Evolutionary conservation across 1,140 invertebrate species (phyloP).

Genomic region (Linepithema humile): DNA sequence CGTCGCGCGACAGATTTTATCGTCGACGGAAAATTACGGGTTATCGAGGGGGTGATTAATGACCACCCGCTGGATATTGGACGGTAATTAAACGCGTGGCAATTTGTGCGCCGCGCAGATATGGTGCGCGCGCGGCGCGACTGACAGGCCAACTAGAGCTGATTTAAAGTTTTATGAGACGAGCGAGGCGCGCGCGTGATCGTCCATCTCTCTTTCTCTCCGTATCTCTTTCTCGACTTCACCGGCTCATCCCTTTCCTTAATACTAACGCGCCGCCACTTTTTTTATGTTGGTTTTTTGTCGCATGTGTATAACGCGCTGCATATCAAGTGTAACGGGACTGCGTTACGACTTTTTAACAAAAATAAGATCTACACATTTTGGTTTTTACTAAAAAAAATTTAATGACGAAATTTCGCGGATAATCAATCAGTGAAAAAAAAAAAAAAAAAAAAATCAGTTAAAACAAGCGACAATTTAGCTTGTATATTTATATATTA

Average conservation of each 20-base stretch:
- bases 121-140: slow-evolving; percentile 67
- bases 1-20: slow-evolving; percentile 72
- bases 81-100: slow-evolving; percentile 79
- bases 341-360: slow-evolving; percentile 18
- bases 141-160: slow-evolving; percentile 69
- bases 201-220: not conserved
- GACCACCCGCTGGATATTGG: slow-evolving; percentile 67
- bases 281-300: slow-evolving; percentile 27
- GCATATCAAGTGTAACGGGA: slow-evolving; percentile 34
- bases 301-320: slow-evolving; percentile 11
- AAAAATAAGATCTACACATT: not conserved
- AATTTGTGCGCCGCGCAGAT: slow-evolving; percentile 73
- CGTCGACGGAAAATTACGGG: slow-evolving; percentile 70
- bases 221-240: not conserved
- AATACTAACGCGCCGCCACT: slow-evolving; percentile 7
- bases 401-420: too few species aligned
- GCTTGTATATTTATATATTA: too few species aligned
- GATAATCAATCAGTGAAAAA: too few species aligned
- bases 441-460: not conserved
- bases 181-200: slow-evolving; percentile 29
- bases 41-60: slow-evolving; percentile 73
- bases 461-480: not conserved
- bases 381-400: not conserved
- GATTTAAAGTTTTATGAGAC: slow-evolving; percentile 64
- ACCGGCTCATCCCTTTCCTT: not conserved